These are phyloP conservation scores for Atta colombica DNA, from an alignment of 1,140 invertebrate genomes.

Conservation along the genomic window DNA sequence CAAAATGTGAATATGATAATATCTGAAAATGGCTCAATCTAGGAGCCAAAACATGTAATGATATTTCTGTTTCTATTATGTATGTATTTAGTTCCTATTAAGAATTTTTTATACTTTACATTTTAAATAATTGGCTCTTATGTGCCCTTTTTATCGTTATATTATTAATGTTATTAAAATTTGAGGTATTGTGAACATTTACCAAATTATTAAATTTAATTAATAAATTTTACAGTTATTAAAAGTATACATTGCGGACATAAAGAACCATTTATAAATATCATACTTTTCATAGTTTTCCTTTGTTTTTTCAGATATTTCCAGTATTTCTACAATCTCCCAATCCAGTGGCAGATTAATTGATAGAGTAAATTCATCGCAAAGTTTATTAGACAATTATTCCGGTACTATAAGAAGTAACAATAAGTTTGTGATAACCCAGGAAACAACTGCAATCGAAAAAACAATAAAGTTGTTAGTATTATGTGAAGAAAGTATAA, in stretches of 20 bases:
- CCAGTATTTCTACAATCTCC: slow-evolving; percentile 75
- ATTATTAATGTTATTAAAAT: no score
- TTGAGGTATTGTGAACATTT: no score
- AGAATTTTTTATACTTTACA: no score
- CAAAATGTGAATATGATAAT: no score
- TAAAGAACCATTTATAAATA: neutral
- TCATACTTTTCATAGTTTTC: neutral
- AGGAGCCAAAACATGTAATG: no score
- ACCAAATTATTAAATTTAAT: neutral
- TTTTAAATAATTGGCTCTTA: no score
- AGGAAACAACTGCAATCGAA: slow-evolving; percentile 56
- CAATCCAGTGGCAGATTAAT: slow-evolving; percentile 61
- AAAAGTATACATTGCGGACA: neutral
- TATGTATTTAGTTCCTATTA: no score
- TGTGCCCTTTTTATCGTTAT: no score
- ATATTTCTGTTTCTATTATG: no score
- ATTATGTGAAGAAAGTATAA: slow-evolving; percentile 73
- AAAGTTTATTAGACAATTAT: slow-evolving; percentile 64
- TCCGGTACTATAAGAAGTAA: slow-evolving; percentile 33
- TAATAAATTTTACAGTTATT: slow-evolving; percentile 3
- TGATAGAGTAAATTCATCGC: slow-evolving; percentile 66
- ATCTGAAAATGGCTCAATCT: no score
- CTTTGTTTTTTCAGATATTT: slow-evolving; percentile 73
- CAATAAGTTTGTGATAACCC: slow-evolving; percentile 12
- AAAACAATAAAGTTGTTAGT: slow-evolving; percentile 64